Percentiles rank a stretch among this genome's conserved stretches.
phyloP scores from a whole-genome alignment of 2,888 invertebrate genomes.

The Troilus luridus region DNA sequence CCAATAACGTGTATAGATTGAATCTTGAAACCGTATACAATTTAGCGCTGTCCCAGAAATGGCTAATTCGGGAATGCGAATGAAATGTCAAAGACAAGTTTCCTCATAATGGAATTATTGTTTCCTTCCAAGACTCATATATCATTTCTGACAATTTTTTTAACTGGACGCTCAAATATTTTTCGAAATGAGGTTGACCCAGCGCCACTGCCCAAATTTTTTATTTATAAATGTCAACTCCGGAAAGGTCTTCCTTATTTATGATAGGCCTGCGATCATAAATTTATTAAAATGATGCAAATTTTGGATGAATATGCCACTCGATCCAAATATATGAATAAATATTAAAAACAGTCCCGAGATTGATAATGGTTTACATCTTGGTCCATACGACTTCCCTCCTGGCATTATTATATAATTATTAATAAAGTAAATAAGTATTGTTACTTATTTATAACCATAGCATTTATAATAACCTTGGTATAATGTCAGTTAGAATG shows the following conservation, averaged over 20 bases:
- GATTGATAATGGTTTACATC: not conserved
- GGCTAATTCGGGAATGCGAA: not conserved
- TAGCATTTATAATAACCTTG: too few relatives aligned
- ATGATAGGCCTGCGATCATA: not conserved
- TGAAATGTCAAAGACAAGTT: slow-evolving; percentile 20
- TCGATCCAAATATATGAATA: slow-evolving; percentile 26
- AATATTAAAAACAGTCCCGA: not conserved
- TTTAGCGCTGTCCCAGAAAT: not conserved
- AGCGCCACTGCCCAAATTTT: not conserved
- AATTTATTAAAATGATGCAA: not conserved
- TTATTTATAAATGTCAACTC: slow-evolving; percentile 24
- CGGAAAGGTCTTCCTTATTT: not conserved
- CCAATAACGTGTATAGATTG: not conserved
- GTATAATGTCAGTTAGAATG: too few relatives aligned
- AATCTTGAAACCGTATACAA: not conserved
- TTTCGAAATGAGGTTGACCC: not conserved
- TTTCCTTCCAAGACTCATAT: not conserved
- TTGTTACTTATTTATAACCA: too few relatives aligned
- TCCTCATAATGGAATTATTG: not conserved
- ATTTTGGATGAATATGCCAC: not conserved
- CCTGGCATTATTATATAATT: not conserved
- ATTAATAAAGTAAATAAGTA: not conserved
- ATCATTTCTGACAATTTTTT: not conserved
- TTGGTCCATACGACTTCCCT: not conserved
- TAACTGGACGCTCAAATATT: not conserved